These are phyloP conservation scores for Tenthredo scrophulariae DNA, from an alignment of 2,888 invertebrate species.

Conservation along the genomic window DNA sequence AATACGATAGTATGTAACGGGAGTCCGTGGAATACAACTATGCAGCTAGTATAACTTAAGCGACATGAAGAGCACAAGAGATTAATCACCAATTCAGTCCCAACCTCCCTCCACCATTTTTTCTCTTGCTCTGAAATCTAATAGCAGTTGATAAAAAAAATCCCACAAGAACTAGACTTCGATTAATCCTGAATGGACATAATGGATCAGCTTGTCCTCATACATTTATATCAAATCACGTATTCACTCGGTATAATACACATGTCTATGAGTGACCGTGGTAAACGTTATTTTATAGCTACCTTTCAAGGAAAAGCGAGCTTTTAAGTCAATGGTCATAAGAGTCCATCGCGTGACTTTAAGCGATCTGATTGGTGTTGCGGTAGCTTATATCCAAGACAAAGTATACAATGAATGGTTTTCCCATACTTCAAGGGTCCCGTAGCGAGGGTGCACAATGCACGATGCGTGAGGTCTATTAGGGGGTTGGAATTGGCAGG, in stretches of 20 bases:
- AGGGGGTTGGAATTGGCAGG: slow-evolving; percentile 66
- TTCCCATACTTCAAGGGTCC: slow-evolving; percentile 40
- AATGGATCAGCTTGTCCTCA: background rate
- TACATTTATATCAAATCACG: background rate
- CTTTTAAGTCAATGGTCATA: background rate
- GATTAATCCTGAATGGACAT: background rate
- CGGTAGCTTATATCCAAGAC: slow-evolving; percentile 24
- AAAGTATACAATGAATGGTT: background rate
- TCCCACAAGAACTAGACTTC: slow-evolving; percentile 12
- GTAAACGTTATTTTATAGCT: background rate
- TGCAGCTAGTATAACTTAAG: background rate
- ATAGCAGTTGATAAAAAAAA: slow-evolving; percentile 9
- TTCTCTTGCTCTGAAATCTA: slow-evolving; percentile 4
- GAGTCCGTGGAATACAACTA: slow-evolving; percentile 11
- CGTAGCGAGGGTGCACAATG: slow-evolving; percentile 24
- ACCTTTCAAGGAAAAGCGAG: background rate
- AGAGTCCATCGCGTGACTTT: background rate
- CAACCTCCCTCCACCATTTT: background rate
- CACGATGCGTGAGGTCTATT: slow-evolving; percentile 64
- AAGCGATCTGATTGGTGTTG: slow-evolving; percentile 1
- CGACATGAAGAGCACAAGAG: slow-evolving; percentile 21
- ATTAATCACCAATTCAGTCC: slow-evolving; percentile 40
- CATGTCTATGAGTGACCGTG: background rate
- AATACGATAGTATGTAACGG: slow-evolving; percentile 40
- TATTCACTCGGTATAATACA: background rate